These are phyloP conservation scores for Bradypus variegatus DNA, from an alignment of 2,797 vertebrate species.

Conservation along the genomic window DNA sequence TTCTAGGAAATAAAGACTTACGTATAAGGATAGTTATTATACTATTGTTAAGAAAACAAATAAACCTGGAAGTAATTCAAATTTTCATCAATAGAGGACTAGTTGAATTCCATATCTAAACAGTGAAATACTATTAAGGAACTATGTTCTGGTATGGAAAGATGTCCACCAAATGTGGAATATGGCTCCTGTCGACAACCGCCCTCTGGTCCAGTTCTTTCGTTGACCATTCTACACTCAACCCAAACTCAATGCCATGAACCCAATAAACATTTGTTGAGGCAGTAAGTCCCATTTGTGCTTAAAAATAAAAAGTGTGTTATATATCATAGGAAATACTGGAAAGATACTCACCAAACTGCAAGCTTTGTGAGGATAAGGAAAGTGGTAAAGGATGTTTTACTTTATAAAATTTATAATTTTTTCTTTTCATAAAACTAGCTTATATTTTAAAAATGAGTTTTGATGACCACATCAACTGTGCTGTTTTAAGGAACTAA, in stretches of 20 bases:
- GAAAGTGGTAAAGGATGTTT: background rate
- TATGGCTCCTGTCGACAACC: background rate
- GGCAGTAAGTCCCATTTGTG: background rate
- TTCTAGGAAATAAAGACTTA: constrained; percentile 16
- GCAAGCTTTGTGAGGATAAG: background rate
- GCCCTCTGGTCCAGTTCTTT: background rate
- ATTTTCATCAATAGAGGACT: background rate
- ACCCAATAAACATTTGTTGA: background rate
- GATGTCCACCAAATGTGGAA: background rate
- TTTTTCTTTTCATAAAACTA: background rate
- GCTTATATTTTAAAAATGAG: background rate
- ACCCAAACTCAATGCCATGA: background rate
- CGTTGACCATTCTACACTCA: background rate
- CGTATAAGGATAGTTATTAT: background rate
- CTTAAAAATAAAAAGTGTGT: background rate
- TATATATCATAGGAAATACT: background rate
- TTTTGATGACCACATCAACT: background rate
- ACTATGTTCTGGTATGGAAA: background rate
- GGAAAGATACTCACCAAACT: background rate
- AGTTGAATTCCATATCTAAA: background rate
- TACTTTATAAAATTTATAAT: background rate
- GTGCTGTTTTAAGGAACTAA: background rate
- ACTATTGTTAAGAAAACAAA: constrained; percentile 3
- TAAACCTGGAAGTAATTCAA: background rate
- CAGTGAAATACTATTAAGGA: background rate